Conservation (phyloP, 2,888 invertebrate species). For the Nipponacmea schrenckii region DNA sequence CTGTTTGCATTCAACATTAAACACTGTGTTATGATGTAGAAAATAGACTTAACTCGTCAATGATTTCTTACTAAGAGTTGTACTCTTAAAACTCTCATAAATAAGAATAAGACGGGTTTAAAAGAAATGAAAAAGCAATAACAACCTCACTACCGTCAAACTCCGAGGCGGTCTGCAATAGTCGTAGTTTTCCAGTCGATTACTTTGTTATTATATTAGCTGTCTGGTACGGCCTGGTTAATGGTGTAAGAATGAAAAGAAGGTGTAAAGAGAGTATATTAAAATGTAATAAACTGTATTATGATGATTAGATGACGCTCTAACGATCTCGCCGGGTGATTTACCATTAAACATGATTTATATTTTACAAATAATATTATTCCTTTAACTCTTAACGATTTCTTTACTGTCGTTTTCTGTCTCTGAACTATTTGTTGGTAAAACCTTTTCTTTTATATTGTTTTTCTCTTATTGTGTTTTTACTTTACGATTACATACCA, state of each 20-base stretch:
- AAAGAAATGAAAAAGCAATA: conserved; percentile 8
- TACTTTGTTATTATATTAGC: neutral
- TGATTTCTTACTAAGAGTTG: neutral
- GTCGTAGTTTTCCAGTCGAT: neutral
- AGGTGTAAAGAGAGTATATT: neutral
- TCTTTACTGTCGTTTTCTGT: no score
- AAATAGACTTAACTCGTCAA: no score
- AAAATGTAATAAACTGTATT: neutral
- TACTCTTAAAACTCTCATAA: conserved; percentile 1
- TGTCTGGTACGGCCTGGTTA: no score
- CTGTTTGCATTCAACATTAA: no score
- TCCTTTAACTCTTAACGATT: no score
- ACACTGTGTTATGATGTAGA: no score
- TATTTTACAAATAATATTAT: no score
- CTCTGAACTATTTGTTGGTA: no score
- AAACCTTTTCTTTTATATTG: no score
- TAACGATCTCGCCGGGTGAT: neutral
- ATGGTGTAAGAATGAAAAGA: no score
- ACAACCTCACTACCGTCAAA: neutral
- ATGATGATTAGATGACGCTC: neutral
- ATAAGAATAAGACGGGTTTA: conserved; percentile 1
- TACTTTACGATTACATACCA: no score
- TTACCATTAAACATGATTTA: neutral
- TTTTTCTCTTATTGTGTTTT: no score
- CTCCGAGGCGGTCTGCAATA: neutral